Conservation (phyloP, 2,797 vertebrate genomes). For the Megaceryle alcyon region DNA sequence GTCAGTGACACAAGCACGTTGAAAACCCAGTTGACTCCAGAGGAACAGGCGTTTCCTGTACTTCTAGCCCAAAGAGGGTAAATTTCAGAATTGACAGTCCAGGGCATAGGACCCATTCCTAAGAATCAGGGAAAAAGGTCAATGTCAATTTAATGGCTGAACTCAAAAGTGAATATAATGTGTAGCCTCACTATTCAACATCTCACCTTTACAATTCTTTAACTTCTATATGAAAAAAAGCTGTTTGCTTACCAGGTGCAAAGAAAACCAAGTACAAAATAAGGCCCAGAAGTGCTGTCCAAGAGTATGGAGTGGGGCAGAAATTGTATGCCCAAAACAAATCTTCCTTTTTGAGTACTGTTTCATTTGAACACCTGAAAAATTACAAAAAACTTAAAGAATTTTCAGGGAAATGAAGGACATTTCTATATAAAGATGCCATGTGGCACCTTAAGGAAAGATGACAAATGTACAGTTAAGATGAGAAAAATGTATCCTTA, state of each 20-base stretch:
- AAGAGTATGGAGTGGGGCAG: constrained; percentile 94
- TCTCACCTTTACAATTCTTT: not conserved
- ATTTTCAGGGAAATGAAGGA: not conserved
- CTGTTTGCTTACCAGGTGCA: constrained; percentile 87
- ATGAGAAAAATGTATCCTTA: not conserved
- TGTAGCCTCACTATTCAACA: not conserved
- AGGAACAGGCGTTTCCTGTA: constrained; percentile 95
- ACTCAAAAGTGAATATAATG: not conserved
- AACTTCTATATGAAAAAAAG: rapidly evolving
- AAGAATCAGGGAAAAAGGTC: constrained; percentile 11
- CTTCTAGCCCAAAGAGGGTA: constrained; percentile 98
- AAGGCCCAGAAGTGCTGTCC: constrained; percentile 92
- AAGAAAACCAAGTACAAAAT: constrained; percentile 92
- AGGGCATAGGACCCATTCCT: constrained; percentile 99
- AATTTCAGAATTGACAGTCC: constrained; percentile 99
- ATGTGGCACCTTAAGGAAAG: not conserved
- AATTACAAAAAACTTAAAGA: not conserved
- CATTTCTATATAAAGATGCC: not conserved
- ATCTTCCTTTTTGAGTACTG: constrained; percentile 81
- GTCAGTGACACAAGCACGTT: constrained; percentile 95
- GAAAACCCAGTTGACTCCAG: constrained; percentile 97
- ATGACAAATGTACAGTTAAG: not conserved
- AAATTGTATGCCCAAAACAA: constrained; percentile 97
- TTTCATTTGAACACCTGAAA: constrained; percentile 92
- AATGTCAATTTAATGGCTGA: not conserved